phyloP scores from a whole-genome alignment of 2,113 vertebrate genomes.

The Catharus bicknelli region DNA sequence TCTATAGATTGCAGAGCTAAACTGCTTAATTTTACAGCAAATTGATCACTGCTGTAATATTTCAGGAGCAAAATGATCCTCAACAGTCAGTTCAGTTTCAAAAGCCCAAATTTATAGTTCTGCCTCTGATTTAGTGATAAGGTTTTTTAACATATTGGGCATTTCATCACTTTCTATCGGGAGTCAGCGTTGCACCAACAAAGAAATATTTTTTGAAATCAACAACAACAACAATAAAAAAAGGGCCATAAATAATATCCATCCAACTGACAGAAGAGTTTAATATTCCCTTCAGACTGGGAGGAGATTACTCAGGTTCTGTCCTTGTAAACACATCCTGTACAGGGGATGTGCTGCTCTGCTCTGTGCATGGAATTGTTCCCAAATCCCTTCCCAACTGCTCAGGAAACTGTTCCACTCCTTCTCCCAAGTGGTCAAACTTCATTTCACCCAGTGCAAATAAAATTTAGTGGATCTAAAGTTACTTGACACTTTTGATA shows the following conservation, averaged over 20 bases:
- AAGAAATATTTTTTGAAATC: constrained; percentile 71
- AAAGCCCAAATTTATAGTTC: constrained; percentile 78
- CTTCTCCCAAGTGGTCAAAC: constrained; percentile 8
- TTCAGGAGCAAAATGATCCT: constrained; percentile 81
- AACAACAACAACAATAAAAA: constrained; percentile 72
- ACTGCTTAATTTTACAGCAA: constrained; percentile 79
- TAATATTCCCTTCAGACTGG: constrained; percentile 69
- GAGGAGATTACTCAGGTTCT: constrained; percentile 65
- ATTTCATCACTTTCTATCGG: constrained; percentile 77
- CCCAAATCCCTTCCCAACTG: neutral
- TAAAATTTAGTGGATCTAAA: constrained; percentile 64
- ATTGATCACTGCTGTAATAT: constrained; percentile 82
- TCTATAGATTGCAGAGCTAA: constrained; percentile 79
- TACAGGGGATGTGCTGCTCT: neutral
- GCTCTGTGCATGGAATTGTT: neutral
- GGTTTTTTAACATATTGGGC: constrained; percentile 77
- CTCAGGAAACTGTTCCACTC: neutral
- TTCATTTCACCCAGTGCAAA: constrained; percentile 56
- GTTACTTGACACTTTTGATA: constrained; percentile 70
- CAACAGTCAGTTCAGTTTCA: constrained; percentile 79
- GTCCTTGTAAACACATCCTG: constrained; percentile 60
- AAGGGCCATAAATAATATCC: constrained; percentile 69
- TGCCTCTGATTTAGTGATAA: constrained; percentile 79
- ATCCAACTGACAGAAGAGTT: constrained; percentile 71
- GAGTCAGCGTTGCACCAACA: constrained; percentile 74